Conservation (phyloP, 1,140 invertebrate genomes). For the Psix sp. region DNA sequence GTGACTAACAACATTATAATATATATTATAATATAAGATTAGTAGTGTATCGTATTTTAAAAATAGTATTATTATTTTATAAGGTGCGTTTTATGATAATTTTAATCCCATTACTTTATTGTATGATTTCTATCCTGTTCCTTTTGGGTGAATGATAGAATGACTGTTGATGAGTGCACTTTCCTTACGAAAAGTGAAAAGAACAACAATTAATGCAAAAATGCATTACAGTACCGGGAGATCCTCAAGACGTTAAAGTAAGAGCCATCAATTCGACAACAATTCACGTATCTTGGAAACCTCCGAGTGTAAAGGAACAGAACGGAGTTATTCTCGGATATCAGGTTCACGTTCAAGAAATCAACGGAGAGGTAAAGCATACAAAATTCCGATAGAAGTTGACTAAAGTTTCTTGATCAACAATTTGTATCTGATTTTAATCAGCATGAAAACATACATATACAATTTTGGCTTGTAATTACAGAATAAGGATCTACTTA, state of each 20-base stretch:
- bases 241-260: slow-evolving; percentile 93
- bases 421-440: too few species aligned
- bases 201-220: slow-evolving; percentile 63
- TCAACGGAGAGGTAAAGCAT: slow-evolving; percentile 84
- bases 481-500: slow-evolving; percentile 85
- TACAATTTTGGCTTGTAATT: background rate
- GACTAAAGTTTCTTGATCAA: too few species aligned
- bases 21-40: too few species aligned
- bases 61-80: background rate
- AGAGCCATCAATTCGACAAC: slow-evolving; percentile 94
- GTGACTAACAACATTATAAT: too few species aligned
- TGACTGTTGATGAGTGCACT: slow-evolving; percentile 62
- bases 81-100: background rate
- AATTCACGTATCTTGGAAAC: slow-evolving; percentile 93
- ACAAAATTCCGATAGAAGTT: too few species aligned
- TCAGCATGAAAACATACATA: too few species aligned
- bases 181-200: slow-evolving; percentile 41
- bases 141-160: slow-evolving; percentile 57
- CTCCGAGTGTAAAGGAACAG: slow-evolving; percentile 91
- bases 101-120: slow-evolving; percentile 22
- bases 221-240: slow-evolving; percentile 92
- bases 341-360: slow-evolving; percentile 96
- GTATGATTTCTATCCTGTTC: slow-evolving; percentile 42
- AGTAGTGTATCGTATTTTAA: too few species aligned
- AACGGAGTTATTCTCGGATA: slow-evolving; percentile 98